A percentile compares a stretch with the other conserved stretches of the same genome.
These are phyloP conservation scores for Blastobasis lacticolella DNA, from an alignment of 2,888 invertebrate genomes.

Conservation along the genomic window DNA sequence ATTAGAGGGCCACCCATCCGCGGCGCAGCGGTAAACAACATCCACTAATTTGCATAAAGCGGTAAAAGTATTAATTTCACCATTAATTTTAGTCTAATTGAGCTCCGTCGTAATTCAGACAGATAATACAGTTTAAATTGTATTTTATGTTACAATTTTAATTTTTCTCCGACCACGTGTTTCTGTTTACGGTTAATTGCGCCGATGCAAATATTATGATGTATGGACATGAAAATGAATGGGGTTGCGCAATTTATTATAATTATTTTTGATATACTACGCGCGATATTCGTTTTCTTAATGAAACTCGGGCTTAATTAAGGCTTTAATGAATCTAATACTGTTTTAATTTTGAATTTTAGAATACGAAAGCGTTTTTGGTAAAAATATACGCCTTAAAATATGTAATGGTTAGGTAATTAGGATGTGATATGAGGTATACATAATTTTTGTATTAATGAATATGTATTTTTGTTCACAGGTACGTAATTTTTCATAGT, in stretches of 20 bases:
- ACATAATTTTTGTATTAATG: too few species aligned
- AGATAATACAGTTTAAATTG: slow-evolving; percentile 61
- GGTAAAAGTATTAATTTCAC: slow-evolving; percentile 71
- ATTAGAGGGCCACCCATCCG: neutral
- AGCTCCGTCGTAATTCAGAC: slow-evolving; percentile 54
- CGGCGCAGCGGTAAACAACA: slow-evolving; percentile 47
- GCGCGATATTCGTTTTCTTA: slow-evolving; percentile 20
- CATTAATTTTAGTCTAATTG: slow-evolving; percentile 70
- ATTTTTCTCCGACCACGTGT: slow-evolving; percentile 40
- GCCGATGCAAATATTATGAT: slow-evolving; percentile 54
- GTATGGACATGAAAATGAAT: slow-evolving; percentile 54
- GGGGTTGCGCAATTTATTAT: slow-evolving; percentile 39
- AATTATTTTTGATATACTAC: slow-evolving; percentile 39
- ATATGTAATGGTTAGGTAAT: too few species aligned
- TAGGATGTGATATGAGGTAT: too few species aligned
- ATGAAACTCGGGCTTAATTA: slow-evolving; percentile 28
- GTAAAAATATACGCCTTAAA: neutral
- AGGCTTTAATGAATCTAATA: slow-evolving; percentile 16
- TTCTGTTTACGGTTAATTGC: slow-evolving; percentile 54
- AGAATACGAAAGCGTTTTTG: slow-evolving; percentile 10
- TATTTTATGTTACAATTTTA: slow-evolving; percentile 57
- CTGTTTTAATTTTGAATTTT: slow-evolving; percentile 9
- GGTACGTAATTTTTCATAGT: too few species aligned
- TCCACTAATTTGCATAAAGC: slow-evolving; percentile 62
- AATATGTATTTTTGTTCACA: too few species aligned